These are phyloP conservation scores for Dioctria rufipes DNA, from an alignment of 2,888 invertebrate species.

Conservation along the genomic window DNA sequence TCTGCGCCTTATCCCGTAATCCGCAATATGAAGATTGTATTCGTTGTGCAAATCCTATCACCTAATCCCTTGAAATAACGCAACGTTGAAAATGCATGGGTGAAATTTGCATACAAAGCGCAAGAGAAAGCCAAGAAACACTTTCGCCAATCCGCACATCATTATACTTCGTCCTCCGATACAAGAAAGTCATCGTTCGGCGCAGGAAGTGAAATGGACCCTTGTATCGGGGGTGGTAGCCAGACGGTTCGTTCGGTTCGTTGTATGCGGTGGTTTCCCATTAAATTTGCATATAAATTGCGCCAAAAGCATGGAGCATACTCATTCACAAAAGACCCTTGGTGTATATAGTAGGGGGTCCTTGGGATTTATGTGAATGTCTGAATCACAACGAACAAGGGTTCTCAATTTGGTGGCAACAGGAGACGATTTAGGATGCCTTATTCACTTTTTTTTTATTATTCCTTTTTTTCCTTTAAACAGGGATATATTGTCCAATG, in stretches of 20 bases:
- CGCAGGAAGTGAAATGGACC: constrained; percentile 48
- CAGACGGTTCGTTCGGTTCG: constrained; percentile 10
- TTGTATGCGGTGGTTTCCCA: constrained; percentile 28
- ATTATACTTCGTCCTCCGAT: constrained; percentile 41
- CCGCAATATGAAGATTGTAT: constrained; percentile 52
- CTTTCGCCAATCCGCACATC: constrained; percentile 52
- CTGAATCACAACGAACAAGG: constrained; percentile 47
- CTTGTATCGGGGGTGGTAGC: constrained; percentile 12
- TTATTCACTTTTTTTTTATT: constrained; percentile 26
- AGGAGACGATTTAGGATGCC: constrained; percentile 50
- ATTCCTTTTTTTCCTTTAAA: constrained; percentile 12
- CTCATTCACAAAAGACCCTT: constrained; percentile 43
- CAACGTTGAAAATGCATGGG: constrained; percentile 22
- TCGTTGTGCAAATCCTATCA: constrained; percentile 43
- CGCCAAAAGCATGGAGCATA: constrained; percentile 31
- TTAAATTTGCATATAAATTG: constrained; percentile 55
- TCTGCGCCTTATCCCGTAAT: constrained; percentile 49
- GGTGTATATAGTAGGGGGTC: constrained; percentile 8
- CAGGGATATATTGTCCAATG: constrained; percentile 34
- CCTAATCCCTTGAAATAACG: constrained; percentile 47
- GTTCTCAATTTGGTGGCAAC: constrained; percentile 57
- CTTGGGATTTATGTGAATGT: constrained; percentile 48
- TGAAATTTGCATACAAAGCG: constrained; percentile 50
- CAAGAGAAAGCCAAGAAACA: constrained; percentile 50
- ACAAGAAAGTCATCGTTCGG: constrained; percentile 51